A percentile compares a stretch with the other conserved stretches of the same genome.
Evolutionary conservation across 2,888 invertebrate species (phyloP).

Genomic region (Hirtodrosophila confusa): DNA sequence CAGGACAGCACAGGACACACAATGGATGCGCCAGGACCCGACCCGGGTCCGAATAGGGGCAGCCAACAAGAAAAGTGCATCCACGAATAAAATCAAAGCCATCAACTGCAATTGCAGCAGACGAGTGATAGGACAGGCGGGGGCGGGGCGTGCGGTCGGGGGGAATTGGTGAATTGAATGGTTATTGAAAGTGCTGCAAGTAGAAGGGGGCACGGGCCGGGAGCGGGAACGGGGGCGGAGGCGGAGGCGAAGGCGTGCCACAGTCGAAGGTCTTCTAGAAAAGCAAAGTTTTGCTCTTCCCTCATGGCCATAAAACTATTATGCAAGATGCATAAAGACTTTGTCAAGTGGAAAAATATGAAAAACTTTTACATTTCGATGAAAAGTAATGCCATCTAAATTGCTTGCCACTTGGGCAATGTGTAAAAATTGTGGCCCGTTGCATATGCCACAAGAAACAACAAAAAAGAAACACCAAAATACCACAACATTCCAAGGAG

Average conservation of each 20-base stretch:
- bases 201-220: too few species aligned
- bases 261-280: slow-evolving; percentile 19
- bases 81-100: slow-evolving; percentile 80
- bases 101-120: slow-evolving; percentile 76
- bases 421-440: slow-evolving; percentile 45
- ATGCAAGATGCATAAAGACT: slow-evolving; percentile 76
- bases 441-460: slow-evolving; percentile 24
- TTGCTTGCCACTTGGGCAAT: slow-evolving; percentile 56
- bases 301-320: slow-evolving; percentile 75
- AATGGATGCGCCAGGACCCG: slow-evolving; percentile 64
- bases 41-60: slow-evolving; percentile 25
- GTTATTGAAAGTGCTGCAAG: slow-evolving; percentile 71
- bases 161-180: slow-evolving; percentile 66
- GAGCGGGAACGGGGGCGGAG: too few species aligned
- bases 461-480: background rate
- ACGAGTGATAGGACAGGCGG: slow-evolving; percentile 1
- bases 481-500: background rate
- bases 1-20: slow-evolving; percentile 28
- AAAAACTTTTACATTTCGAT: slow-evolving; percentile 78
- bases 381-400: slow-evolving; percentile 63
- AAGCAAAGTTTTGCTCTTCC: slow-evolving; percentile 65
- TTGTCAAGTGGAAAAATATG: slow-evolving; percentile 81
- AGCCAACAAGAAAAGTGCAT: slow-evolving; percentile 78
- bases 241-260: background rate
- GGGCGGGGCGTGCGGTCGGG: background rate